These are phyloP conservation scores for Sterrhoptilus dennistouni DNA, from an alignment of 2,113 vertebrate species.

Conservation along the genomic window DNA sequence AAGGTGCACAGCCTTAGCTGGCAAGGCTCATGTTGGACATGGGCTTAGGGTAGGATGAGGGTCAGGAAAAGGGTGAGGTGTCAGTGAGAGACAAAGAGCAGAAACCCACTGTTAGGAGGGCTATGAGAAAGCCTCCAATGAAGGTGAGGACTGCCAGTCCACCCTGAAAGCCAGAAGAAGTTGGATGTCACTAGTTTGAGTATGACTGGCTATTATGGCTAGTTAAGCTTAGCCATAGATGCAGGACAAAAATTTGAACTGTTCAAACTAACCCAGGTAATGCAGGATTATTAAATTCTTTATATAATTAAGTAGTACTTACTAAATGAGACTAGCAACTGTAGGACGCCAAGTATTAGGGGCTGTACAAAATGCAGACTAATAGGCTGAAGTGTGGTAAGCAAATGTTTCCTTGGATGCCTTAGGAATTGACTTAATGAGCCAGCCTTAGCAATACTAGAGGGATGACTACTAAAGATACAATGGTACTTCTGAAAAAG, in stretches of 20 bases:
- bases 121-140: not conserved
- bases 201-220: not conserved
- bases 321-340: not conserved
- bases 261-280: not conserved
- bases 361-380: not conserved
- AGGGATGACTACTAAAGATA: not conserved
- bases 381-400: not conserved
- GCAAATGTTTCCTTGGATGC: not conserved
- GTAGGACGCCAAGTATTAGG: not conserved
- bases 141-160: not conserved
- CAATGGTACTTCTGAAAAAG: accelerated
- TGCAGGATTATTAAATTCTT: not conserved
- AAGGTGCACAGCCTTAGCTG: not conserved
- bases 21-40: not conserved
- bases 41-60: not conserved
- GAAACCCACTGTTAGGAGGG: not conserved
- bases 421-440: not conserved
- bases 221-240: not conserved
- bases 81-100: not conserved
- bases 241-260: not conserved
- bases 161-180: not conserved
- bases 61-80: not conserved
- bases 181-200: not conserved
- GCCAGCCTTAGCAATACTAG: not conserved
- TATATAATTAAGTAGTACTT: not conserved